phyloP scores from a whole-genome alignment of 1,140 invertebrate species.

The Listronotus oregonensis region DNA sequence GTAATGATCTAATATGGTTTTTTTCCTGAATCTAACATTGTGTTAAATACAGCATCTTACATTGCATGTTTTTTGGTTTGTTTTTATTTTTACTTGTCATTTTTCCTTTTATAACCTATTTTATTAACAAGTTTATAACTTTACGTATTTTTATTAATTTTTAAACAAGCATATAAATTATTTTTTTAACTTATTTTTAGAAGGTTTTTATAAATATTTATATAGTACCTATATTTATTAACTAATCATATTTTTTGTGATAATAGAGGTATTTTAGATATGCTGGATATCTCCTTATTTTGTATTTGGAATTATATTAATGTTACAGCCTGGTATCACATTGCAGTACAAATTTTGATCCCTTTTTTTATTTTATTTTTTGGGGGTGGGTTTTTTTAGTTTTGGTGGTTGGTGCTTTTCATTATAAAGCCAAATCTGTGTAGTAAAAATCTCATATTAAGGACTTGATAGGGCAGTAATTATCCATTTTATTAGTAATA shows the following conservation, averaged over 20 bases:
- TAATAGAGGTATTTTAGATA: slow-evolving; percentile 37
- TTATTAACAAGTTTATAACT: slow-evolving; percentile 4
- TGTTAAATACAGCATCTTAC: slow-evolving; percentile 45
- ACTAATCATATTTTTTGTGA: slow-evolving; percentile 39
- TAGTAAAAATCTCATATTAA: too few species aligned
- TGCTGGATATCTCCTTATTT: slow-evolving; percentile 23
- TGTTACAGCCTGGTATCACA: slow-evolving; percentile 47
- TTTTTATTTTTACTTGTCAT: slow-evolving; percentile 30
- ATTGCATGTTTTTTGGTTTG: slow-evolving; percentile 39
- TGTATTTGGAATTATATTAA: slow-evolving; percentile 10
- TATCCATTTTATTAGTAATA: too few species aligned
- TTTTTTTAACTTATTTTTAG: not conserved
- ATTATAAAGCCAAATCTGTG: too few species aligned
- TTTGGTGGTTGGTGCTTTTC: slow-evolving; percentile 20
- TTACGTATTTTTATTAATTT: slow-evolving; percentile 6
- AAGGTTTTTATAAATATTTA: slow-evolving; percentile 4
- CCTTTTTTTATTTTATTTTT: slow-evolving; percentile 16
- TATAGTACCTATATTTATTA: slow-evolving; percentile 28
- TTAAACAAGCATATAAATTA: slow-evolving; percentile 6
- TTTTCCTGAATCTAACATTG: slow-evolving; percentile 37
- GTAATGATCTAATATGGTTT: slow-evolving; percentile 21
- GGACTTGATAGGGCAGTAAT: too few species aligned
- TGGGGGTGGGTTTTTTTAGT: slow-evolving; percentile 13
- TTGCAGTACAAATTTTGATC: slow-evolving; percentile 27
- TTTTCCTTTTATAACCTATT: slow-evolving; percentile 2